These are phyloP conservation scores for Drosophila rellima DNA, from an alignment of 2,888 invertebrate genomes.

Conservation along the genomic window DNA sequence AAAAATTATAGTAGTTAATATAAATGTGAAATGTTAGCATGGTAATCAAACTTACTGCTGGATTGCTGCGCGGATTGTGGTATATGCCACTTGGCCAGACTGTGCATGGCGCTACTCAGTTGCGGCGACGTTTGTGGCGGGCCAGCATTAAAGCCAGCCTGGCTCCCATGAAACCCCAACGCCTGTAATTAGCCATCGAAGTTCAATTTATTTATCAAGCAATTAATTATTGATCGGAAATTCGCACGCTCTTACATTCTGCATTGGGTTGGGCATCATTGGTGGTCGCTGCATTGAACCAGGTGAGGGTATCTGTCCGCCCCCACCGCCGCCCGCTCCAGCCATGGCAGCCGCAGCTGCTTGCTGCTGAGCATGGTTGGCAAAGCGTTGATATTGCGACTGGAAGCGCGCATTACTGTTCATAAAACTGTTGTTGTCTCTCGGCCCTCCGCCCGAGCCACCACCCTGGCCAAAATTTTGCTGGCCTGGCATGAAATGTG, in stretches of 20 bases:
- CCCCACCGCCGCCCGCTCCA: slow-evolving; percentile 79
- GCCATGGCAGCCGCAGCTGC: slow-evolving; percentile 84
- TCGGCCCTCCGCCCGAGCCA: slow-evolving; percentile 82
- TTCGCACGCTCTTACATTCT: slow-evolving; percentile 83
- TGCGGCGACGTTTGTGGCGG: slow-evolving; percentile 85
- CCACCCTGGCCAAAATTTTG: slow-evolving; percentile 84
- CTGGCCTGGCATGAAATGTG: slow-evolving; percentile 86
- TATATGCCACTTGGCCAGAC: slow-evolving; percentile 91
- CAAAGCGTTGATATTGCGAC: slow-evolving; percentile 84
- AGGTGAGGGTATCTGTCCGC: slow-evolving; percentile 83
- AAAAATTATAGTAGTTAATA: no score
- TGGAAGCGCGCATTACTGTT: slow-evolving; percentile 85
- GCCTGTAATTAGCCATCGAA: slow-evolving; percentile 71
- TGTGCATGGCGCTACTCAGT: slow-evolving; percentile 82
- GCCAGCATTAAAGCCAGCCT: slow-evolving; percentile 86
- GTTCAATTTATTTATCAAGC: slow-evolving; percentile 8
- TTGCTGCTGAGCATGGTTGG: slow-evolving; percentile 88
- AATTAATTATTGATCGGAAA: slow-evolving; percentile 2
- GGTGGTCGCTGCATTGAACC: slow-evolving; percentile 83
- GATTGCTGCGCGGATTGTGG: slow-evolving; percentile 86
- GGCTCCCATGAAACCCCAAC: slow-evolving; percentile 86
- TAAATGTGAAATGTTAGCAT: neutral
- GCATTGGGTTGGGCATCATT: slow-evolving; percentile 86
- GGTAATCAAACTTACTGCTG: slow-evolving; percentile 84
- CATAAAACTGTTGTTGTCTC: slow-evolving; percentile 86